Conservation (phyloP, 2,113 vertebrate genomes). For the Arenaria interpres region DNA sequence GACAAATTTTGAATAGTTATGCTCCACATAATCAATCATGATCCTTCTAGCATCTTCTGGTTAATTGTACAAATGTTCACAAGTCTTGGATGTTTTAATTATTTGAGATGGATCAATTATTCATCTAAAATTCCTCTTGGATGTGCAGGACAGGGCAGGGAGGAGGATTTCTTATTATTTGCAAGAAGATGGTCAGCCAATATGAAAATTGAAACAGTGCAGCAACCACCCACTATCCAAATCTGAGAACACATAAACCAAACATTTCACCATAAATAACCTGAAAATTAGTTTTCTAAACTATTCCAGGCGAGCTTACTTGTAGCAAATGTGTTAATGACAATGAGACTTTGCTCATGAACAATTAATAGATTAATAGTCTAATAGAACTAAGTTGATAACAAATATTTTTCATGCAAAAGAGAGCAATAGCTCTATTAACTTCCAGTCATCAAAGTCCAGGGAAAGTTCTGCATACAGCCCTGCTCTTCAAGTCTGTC, state of each 20-base stretch:
- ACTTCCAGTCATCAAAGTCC: not conserved
- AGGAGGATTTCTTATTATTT: not conserved
- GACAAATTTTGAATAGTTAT: not conserved
- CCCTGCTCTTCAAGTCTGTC: not conserved
- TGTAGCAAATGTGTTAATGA: not conserved
- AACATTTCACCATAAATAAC: not conserved
- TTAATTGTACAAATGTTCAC: not conserved
- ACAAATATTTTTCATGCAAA: not conserved
- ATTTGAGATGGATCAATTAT: not conserved
- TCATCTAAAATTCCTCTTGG: not conserved
- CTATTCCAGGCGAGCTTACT: not conserved
- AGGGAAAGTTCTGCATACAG: not conserved
- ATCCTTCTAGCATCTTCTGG: not conserved
- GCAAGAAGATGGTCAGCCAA: not conserved
- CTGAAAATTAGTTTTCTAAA: not conserved
- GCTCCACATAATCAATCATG: not conserved
- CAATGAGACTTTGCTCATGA: not conserved
- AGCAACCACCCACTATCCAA: not conserved
- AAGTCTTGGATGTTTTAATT: not conserved
- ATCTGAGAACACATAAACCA: not conserved
- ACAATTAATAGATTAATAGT: not conserved
- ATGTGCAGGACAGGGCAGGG: rapidly evolving
- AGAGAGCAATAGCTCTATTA: not conserved
- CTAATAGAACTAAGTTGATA: not conserved
- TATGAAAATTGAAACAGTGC: not conserved